phyloP scores from a whole-genome alignment of 1,140 invertebrate genomes.

The Holcopasites calliopsidis region DNA sequence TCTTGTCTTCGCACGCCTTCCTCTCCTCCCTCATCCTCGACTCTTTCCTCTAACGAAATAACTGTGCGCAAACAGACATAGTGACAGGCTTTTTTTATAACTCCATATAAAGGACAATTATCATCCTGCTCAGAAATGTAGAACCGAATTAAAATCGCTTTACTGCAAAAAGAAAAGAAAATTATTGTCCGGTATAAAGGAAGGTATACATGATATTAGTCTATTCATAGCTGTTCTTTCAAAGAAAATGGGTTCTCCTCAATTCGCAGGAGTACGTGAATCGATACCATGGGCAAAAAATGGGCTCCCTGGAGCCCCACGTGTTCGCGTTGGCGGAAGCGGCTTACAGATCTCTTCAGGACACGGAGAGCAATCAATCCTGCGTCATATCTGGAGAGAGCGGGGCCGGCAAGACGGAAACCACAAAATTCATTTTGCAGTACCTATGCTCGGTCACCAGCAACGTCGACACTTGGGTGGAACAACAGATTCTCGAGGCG shows the following conservation, averaged over 20 bases:
- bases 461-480: conserved; percentile 94
- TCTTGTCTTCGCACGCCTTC: neutral
- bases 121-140: neutral
- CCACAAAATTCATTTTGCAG: conserved; percentile 96
- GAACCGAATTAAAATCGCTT: too few species aligned
- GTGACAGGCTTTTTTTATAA: neutral
- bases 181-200: too few species aligned
- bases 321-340: conserved; percentile 95
- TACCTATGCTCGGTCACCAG: conserved; percentile 96
- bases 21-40: neutral
- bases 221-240: neutral
- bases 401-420: conserved; percentile 98
- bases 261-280: conserved; percentile 88
- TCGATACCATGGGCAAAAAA: conserved; percentile 89
- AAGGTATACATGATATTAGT: neutral
- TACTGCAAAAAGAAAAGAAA: too few species aligned
- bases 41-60: neutral
- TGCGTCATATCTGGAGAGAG: conserved; percentile 99
- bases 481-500: conserved; percentile 96
- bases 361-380: conserved; percentile 86
- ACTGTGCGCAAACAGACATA: neutral
- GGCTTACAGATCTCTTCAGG: conserved; percentile 87
- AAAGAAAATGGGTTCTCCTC: neutral
- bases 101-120: too few species aligned
- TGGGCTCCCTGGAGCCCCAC: conserved; percentile 91